These are phyloP conservation scores for Drosophila histrio DNA, from an alignment of 2,888 invertebrate species.

Conservation along the genomic window DNA sequence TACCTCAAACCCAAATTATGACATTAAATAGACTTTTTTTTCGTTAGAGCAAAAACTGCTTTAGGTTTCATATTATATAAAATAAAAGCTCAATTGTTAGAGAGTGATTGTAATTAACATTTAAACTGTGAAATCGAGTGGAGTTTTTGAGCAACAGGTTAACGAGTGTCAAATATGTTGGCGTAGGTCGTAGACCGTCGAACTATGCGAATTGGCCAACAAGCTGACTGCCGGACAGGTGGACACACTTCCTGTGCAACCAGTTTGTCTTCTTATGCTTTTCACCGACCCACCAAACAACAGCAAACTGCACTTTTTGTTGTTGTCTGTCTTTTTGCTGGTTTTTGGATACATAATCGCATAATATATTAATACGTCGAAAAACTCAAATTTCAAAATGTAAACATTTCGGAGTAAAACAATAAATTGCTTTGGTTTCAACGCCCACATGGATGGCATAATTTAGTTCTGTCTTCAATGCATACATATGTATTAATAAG, in stretches of 20 bases:
- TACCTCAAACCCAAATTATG: too few relatives aligned
- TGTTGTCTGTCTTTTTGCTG: slow-evolving; percentile 16
- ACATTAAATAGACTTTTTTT: too few relatives aligned
- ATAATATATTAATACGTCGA: slow-evolving; percentile 25
- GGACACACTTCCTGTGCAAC: slow-evolving; percentile 66
- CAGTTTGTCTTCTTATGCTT: slow-evolving; percentile 63
- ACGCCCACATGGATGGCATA: slow-evolving; percentile 62
- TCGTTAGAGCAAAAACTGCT: too few relatives aligned
- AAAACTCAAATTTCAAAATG: slow-evolving; percentile 50
- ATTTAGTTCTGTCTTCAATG: slow-evolving; percentile 22
- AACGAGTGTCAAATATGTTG: slow-evolving; percentile 58
- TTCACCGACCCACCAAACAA: slow-evolving; percentile 26
- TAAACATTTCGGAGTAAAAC: slow-evolving; percentile 41
- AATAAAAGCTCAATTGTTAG: background rate
- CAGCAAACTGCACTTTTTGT: slow-evolving; percentile 30
- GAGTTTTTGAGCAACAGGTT: slow-evolving; percentile 42
- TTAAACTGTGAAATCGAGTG: slow-evolving; percentile 1
- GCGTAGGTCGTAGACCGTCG: slow-evolving; percentile 73
- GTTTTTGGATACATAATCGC: slow-evolving; percentile 16
- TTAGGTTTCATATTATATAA: too few relatives aligned
- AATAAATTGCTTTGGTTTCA: slow-evolving; percentile 37
- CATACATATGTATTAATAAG: slow-evolving; percentile 10
- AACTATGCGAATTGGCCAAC: slow-evolving; percentile 72
- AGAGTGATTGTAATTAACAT: background rate
- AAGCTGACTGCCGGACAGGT: slow-evolving; percentile 41